Base-by-base conservation (phyloP, 2,797 vertebrate species). In the Peromyscus aztecus region DNA sequence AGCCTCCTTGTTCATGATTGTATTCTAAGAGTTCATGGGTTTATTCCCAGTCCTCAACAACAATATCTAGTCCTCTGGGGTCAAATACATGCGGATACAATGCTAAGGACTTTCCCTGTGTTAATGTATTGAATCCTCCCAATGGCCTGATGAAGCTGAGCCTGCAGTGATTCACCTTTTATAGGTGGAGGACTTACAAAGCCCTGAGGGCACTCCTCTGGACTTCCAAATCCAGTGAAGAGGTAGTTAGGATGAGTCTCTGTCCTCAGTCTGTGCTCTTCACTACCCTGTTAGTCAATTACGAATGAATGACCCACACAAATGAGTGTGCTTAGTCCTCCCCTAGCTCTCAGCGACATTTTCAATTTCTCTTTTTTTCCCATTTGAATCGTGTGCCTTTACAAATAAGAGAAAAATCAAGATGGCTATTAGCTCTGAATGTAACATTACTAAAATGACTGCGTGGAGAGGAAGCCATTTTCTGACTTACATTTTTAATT, bases 161-260 rank as follows among this genome's bases (percentile, higher is more conserved):
- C 81, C 37, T 55, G 13, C 52, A 65, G 0, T 59, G 46, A 94
- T 52, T 94, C 37, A 69, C n/a, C 24, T 89, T 59, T 75, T 78
- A 23, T 31, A 6, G 10, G 31, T 81, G 23, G 49, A 49, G 43
- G 27, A 81, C 49, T 89, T 55, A 86, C 17, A 73, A 65, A 90
- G 27, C n/a, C 73, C 1, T 13, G 1, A 37, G 73, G 34, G 24
- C 17, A 59, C 29, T 78, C 31, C 29, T 75, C 1, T 46, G 65
- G 49, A 11, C 27, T 76, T 31, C 21, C 52, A 29, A 77, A 78
- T 46, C 19, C 49, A 37, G 37, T n/a, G 19, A 61, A 49, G 80
- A 78, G 23, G 0, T 43, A 59, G 24, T 12, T 7, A 13, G 16
- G 14, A 23, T 16, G 17, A 23, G 3, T 1, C 2, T 8, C 11